Percentiles rank a stretch among this genome's conserved stretches.
Evolutionary conservation across 2,888 invertebrate species (phyloP).

Genomic region (Athripsodes cinereus): DNA sequence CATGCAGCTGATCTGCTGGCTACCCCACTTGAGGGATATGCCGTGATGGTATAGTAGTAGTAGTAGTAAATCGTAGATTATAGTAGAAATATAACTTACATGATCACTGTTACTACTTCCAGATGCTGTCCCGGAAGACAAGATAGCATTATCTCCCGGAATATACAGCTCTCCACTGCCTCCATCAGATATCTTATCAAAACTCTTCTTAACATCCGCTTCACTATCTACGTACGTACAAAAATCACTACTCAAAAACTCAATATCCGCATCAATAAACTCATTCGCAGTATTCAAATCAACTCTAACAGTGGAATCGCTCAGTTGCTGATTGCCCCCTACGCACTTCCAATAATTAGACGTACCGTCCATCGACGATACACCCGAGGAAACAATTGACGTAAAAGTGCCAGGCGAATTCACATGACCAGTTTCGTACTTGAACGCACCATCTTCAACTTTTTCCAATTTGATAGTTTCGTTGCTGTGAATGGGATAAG

Average conservation of each 20-base stretch:
- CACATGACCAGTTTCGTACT: slow-evolving; percentile 6
- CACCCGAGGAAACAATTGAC: slow-evolving; percentile 23
- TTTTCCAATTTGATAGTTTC: slow-evolving; percentile 11
- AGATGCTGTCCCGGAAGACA: not conserved
- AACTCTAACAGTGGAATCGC: slow-evolving; percentile 20
- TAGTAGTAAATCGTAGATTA: too few species aligned
- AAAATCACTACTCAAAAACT: slow-evolving; percentile 46
- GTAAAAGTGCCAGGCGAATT: slow-evolving; percentile 17
- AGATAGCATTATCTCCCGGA: not conserved
- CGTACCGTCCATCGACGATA: slow-evolving; percentile 16
- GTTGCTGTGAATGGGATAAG: not conserved
- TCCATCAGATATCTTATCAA: slow-evolving; percentile 44
- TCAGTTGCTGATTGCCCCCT: slow-evolving; percentile 10
- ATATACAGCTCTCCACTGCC: slow-evolving; percentile 18
- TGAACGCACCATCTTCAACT: not conserved
- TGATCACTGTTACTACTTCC: not conserved
- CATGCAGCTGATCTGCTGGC: too few species aligned
- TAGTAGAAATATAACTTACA: not conserved
- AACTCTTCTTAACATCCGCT: slow-evolving; percentile 48
- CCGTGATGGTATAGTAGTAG: too few species aligned
- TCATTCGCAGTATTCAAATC: slow-evolving; percentile 34
- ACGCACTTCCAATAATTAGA: slow-evolving; percentile 23
- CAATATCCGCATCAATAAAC: slow-evolving; percentile 46
- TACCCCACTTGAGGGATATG: too few species aligned
- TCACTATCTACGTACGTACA: slow-evolving; percentile 47